phyloP scores from a whole-genome alignment of 2,888 invertebrate species.

The Pandemis cinnamomeana region DNA sequence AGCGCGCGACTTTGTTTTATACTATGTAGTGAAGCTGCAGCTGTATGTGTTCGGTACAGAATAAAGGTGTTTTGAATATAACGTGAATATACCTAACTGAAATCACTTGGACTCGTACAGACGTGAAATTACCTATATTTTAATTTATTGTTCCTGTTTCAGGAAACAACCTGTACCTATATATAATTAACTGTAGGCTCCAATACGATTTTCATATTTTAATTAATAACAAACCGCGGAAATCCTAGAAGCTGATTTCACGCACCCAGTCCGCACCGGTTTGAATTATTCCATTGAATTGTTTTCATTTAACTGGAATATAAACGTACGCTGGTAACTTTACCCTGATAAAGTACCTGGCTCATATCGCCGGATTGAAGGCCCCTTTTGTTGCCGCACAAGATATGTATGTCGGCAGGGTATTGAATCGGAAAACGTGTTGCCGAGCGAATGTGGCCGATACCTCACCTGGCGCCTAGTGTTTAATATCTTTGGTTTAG shows the following conservation, averaged over 20 bases:
- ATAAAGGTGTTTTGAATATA: too few relatives aligned
- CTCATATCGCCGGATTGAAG: conserved; percentile 23
- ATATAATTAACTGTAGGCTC: too few relatives aligned
- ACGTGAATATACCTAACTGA: too few relatives aligned
- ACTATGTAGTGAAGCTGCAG: too few relatives aligned
- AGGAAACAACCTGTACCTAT: too few relatives aligned
- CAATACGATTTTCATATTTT: too few relatives aligned
- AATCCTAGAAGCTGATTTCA: not conserved
- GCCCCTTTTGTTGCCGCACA: conserved; percentile 40
- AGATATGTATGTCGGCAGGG: conserved; percentile 50
- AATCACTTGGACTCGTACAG: too few relatives aligned
- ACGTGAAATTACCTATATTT: too few relatives aligned
- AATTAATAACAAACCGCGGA: too few relatives aligned
- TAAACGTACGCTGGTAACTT: conserved; percentile 7
- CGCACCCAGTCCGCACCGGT: not conserved
- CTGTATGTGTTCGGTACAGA: too few relatives aligned
- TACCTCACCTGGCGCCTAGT: not conserved
- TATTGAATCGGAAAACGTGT: conserved; percentile 60
- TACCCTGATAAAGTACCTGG: conserved; percentile 27
- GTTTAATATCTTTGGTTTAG: not conserved
- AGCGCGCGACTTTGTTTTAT: too few relatives aligned
- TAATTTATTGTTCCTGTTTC: too few relatives aligned
- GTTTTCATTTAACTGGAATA: conserved; percentile 11
- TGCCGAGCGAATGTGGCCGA: conserved; percentile 43
- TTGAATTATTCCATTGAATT: conserved; percentile 18